Evolutionary conservation across 2,888 invertebrate genomes (phyloP).

Genomic region (Exephanes ischioxanthus): DNA sequence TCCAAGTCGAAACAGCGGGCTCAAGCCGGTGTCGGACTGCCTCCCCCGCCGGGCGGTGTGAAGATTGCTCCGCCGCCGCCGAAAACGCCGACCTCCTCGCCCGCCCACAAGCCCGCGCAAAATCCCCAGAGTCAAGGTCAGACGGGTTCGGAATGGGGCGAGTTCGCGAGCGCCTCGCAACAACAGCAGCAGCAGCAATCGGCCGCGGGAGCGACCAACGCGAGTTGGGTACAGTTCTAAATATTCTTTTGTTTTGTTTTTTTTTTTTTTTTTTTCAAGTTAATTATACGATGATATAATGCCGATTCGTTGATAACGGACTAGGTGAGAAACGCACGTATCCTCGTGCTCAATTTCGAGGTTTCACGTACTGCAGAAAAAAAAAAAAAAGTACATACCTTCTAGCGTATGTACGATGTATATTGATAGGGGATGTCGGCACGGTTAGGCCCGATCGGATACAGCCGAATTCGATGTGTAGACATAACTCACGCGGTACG

Average conservation of each 20-base stretch:
- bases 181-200: conserved; percentile 73
- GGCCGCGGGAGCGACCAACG: conserved; percentile 77
- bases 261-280: conserved; percentile 12
- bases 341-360: conserved; percentile 51
- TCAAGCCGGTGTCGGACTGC: conserved; percentile 88
- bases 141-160: conserved; percentile 91
- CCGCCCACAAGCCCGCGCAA: conserved; percentile 90
- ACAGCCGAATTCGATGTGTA: conserved; percentile 38
- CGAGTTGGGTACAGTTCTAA: conserved; percentile 85
- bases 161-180: conserved; percentile 88
- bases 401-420: conserved; percentile 57
- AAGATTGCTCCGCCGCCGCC: conserved; percentile 92
- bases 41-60: conserved; percentile 93
- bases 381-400: conserved; percentile 54
- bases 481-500: conserved; percentile 30
- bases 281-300: conserved; percentile 26
- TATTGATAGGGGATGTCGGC: conserved; percentile 53
- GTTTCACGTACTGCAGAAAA: conserved; percentile 44
- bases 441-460: conserved; percentile 36
- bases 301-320: conserved; percentile 45
- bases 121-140: conserved; percentile 83
- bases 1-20: conserved; percentile 89
- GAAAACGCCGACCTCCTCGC: conserved; percentile 89
- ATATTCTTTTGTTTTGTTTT: background rate
- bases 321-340: conserved; percentile 58